These are phyloP conservation scores for Manis javanica DNA, from an alignment of 2,797 vertebrate genomes.

Conservation along the genomic window DNA sequence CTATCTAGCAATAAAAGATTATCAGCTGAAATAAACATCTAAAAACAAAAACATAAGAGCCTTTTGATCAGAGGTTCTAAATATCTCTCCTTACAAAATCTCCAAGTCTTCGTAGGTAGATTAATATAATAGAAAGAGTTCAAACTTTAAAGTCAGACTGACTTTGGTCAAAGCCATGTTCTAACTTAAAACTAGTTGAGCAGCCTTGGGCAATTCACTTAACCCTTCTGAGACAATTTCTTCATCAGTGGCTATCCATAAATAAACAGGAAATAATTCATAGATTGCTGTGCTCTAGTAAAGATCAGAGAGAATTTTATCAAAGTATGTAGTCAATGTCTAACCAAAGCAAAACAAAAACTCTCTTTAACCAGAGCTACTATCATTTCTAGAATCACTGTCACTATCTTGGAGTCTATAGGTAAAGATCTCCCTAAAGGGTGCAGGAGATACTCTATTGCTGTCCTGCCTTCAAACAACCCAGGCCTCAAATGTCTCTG, in stretches of 20 bases:
- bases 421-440: background rate
- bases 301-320: background rate
- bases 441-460: background rate
- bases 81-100: background rate
- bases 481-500: background rate
- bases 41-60: background rate
- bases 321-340: background rate
- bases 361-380: background rate
- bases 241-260: background rate
- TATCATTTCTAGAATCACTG: background rate
- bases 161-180: background rate
- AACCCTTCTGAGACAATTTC: background rate
- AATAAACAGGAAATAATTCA: background rate
- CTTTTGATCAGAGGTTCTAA: background rate
- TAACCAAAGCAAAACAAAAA: background rate
- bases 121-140: background rate
- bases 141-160: background rate
- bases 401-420: background rate
- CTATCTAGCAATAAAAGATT: background rate
- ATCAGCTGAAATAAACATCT: background rate
- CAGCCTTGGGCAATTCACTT: background rate
- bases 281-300: background rate
- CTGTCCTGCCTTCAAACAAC: background rate
- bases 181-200: background rate
- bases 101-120: background rate